Evolutionary conservation across 2,113 vertebrate species (phyloP), one percentile per base, ranked within the genome.

Genomic region (Centropus unirufus): DNA sequence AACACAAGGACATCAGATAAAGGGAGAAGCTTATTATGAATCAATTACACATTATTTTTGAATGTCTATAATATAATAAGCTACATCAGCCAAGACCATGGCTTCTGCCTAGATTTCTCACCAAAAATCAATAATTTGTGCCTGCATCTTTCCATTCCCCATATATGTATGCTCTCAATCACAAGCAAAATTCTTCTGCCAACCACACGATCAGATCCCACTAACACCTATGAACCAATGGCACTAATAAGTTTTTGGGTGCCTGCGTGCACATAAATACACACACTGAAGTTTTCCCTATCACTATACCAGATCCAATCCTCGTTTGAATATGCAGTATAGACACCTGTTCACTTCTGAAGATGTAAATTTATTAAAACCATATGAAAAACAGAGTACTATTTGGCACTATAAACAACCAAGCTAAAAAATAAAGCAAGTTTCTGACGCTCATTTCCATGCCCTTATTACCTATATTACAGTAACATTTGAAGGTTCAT

Each of bases 191-290:
- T 84, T 61, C 40, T 44, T 78, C 34, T 84, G 57, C 42, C 39
- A n/a, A 42, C 32, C 30, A 52, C 12, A 49, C 0, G 2, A 36
- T 14, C 27, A 72, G 3, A 36, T 11, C 27, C 63, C 7, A 83
- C 26, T 29, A 59, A 68, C 2, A 1, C 16, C 15, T 14, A 26
- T 8, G 17, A 94, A 57, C 6, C 47, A 76, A 19, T 7, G 17
- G 40, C 40, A 79, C 27, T 40, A 34, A 2, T 9, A 40, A 11
- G 24, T 39, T 44, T 82, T n/a, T 13, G 40, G 21, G 44, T 64
- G 29, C 1, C 0, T 39, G 10, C 29, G 77, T 7, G 3, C 24
- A 46, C 20, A 36, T 11, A 27, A 0, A 47, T 5, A 64, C 2
- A 70, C 7, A 39, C 15, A 64, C 14, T 52, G 29, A 79, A 72